phyloP scores from a whole-genome alignment of 2,113 vertebrate species.

The Urocitellus parryii region DNA sequence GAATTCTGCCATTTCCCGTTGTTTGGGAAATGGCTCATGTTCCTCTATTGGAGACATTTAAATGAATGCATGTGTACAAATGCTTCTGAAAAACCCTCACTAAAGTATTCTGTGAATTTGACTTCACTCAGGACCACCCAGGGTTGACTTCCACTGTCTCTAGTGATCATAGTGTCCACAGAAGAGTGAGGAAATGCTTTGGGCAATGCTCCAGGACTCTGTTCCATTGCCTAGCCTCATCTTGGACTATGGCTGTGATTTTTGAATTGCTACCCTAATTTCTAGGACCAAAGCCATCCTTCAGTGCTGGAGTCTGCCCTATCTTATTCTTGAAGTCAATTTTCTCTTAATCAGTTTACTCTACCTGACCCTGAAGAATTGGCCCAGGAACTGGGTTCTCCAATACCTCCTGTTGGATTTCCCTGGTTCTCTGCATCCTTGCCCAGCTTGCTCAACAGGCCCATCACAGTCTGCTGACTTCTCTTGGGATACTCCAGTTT shows the following conservation, averaged over 20 bases:
- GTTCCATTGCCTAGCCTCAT: neutral
- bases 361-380: neutral
- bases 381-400: neutral
- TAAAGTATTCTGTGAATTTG: neutral
- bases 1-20: neutral
- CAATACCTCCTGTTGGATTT: neutral
- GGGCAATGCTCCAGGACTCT: neutral
- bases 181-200: neutral
- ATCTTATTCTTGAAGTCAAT: neutral
- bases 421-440: no score
- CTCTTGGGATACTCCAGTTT: neutral
- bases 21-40: neutral
- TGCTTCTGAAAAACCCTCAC: neutral
- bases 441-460: neutral
- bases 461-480: neutral
- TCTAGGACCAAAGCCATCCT: neutral
- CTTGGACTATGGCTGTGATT: fast-evolving
- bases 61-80: neutral
- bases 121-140: neutral
- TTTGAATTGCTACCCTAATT: neutral
- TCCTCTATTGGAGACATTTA: neutral
- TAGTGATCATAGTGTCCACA: neutral
- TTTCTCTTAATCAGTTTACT: neutral
- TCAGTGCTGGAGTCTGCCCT: neutral
- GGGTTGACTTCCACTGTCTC: neutral